A percentile compares a stretch with the other conserved stretches of the same genome.
Evolutionary conservation across 2,888 invertebrate species (phyloP).

Genomic region (Chloroclystis v-ata): DNA sequence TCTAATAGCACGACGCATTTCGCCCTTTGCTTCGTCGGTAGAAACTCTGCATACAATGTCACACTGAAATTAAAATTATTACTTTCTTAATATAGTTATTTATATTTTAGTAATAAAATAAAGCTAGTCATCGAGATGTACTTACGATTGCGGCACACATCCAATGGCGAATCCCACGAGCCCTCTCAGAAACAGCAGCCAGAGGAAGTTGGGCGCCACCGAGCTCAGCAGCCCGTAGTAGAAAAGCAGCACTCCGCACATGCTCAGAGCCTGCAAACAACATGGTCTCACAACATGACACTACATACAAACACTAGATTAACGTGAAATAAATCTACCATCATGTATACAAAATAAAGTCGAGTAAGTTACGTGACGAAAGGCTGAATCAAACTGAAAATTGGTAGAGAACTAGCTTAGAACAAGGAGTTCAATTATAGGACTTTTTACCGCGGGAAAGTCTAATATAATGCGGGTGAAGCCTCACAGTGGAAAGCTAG

Average conservation of each 20-base stretch:
- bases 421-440: too few relatives aligned
- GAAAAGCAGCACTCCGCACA: slow-evolving; percentile 93
- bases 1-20: slow-evolving; percentile 97
- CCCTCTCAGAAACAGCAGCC: slow-evolving; percentile 93
- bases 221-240: slow-evolving; percentile 94
- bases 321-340: too few relatives aligned
- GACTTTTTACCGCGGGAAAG: too few relatives aligned
- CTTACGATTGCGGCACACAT: slow-evolving; percentile 98
- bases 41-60: slow-evolving; percentile 96
- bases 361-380: too few relatives aligned
- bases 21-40: slow-evolving; percentile 94
- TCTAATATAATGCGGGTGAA: too few relatives aligned
- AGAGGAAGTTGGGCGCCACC: slow-evolving; percentile 92
- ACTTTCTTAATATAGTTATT: not conserved
- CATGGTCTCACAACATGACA: too few relatives aligned
- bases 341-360: too few relatives aligned
- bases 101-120: too few relatives aligned
- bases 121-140: slow-evolving; percentile 32
- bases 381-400: too few relatives aligned
- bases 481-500: too few relatives aligned
- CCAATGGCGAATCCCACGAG: slow-evolving; percentile 97
- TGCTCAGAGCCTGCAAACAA: slow-evolving; percentile 84
- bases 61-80: slow-evolving; percentile 79
- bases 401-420: too few relatives aligned
- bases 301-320: too few relatives aligned